Evolutionary conservation across 2,797 vertebrate species (phyloP).

Genomic region (Pipistrellus kuhlii): DNA sequence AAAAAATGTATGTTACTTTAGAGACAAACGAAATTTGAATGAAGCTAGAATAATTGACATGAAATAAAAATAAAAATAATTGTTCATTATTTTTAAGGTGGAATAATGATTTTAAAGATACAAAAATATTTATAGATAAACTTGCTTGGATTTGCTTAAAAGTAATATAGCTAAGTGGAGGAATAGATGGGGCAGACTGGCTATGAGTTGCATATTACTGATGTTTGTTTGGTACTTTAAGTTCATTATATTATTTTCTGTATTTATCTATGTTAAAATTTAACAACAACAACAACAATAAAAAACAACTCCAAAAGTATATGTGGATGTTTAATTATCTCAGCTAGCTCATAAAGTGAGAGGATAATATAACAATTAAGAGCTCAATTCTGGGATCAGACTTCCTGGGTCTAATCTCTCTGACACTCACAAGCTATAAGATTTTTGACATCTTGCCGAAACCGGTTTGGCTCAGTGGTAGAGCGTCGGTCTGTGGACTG

Average conservation of each 20-base stretch:
- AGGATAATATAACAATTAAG: not conserved
- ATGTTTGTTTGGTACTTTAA: not conserved
- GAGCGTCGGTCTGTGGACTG: too few relatives aligned
- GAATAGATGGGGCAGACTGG: not conserved
- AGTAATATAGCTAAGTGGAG: not conserved
- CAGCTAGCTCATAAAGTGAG: not conserved
- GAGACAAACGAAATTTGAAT: not conserved
- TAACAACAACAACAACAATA: not conserved
- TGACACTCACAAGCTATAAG: not conserved
- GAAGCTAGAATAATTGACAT: not conserved
- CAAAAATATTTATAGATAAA: not conserved
- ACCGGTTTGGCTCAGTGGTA: too few relatives aligned
- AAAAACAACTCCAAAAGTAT: not conserved
- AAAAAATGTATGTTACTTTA: not conserved
- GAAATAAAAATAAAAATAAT: too few relatives aligned
- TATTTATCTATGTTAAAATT: slow-evolving; percentile 1
- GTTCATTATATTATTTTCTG: not conserved
- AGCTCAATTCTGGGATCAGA: not conserved
- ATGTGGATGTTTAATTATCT: not conserved
- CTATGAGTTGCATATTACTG: not conserved
- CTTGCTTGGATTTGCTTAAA: not conserved
- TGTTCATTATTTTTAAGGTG: not conserved
- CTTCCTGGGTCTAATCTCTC: not conserved
- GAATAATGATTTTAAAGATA: slow-evolving; percentile 8
- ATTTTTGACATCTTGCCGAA: not conserved